Evolutionary conservation across 1,140 invertebrate genomes (phyloP), one percentile per base, ranked within the genome.

Genomic region (Oreohelix idahoensis): DNA sequence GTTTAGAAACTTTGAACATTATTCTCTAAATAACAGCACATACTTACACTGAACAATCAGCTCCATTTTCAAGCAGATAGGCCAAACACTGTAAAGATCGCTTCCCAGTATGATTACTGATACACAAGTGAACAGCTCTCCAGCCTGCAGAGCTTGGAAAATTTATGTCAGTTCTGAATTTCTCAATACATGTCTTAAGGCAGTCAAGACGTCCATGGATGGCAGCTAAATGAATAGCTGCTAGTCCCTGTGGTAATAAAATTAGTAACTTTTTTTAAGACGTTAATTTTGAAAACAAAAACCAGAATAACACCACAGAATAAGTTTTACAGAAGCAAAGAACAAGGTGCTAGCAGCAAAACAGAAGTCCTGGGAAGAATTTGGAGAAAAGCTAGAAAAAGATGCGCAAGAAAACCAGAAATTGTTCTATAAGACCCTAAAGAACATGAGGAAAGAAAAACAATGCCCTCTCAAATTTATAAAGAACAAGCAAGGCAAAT

Each of bases 171-270:
- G 89, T 85, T 70, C 91, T 90, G 76, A 89, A 89, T 45, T 92
- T 90, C 69, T 93, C 92, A 81, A 93, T 88, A 8, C 92, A 87
- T n/a, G 90, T 84, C 83, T 91, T 90, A 13, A 93, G 77, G 85
- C 92, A 92, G 45, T 92, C 92, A 36, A 93, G 78, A n/a, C 92
- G 82, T 36, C 91, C 92, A 85, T 93, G 91, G 36, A 93, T 91
- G 0, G 92, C 88, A 38, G 91, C 87, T 8, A 93, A 85, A 85
- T 93, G 92, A 29, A 93, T 36, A 35, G 92, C 87, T 32, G 91
- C 86, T 23, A 93, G 81, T 35, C 92, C 92, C 92, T 93, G 83
- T 36, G 88, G 84, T 71, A 49, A 79, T 77, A 82, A 15, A 45
- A 58, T 8, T 49, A 17, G 45, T 17, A 49, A 49, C 45, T 49